Evolutionary conservation across 2,888 invertebrate genomes (phyloP).

Genomic region (Sclerodermus sp.): DNA sequence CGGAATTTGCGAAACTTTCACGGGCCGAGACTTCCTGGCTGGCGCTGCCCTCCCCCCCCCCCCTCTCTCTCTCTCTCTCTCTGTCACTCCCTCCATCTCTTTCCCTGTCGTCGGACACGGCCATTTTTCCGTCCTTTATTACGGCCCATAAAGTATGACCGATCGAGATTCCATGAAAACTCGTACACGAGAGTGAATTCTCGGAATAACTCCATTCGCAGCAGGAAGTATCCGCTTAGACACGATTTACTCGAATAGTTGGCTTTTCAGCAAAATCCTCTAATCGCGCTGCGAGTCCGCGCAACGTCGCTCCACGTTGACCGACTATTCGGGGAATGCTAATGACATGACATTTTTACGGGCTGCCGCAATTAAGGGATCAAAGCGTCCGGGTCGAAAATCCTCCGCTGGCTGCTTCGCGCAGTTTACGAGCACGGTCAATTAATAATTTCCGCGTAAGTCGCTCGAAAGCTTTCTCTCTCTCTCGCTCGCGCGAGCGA

Average conservation of each 20-base stretch:
- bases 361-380: too few species aligned
- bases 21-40: too few species aligned
- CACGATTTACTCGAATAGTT: constrained; percentile 6
- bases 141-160: neutral
- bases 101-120: too few species aligned
- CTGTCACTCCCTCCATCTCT: too few species aligned
- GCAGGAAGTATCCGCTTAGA: constrained; percentile 18
- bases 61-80: too few species aligned
- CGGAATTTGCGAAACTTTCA: too few species aligned
- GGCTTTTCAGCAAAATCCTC: constrained; percentile 1
- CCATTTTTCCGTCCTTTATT: constrained; percentile 9
- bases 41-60: too few species aligned
- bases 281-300: too few species aligned
- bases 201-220: constrained; percentile 18
- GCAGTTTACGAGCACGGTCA: too few species aligned
- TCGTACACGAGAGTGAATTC: constrained; percentile 28
- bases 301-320: too few species aligned
- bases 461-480: neutral
- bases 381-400: constrained; percentile 17
- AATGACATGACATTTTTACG: too few species aligned
- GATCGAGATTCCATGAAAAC: constrained; percentile 28
- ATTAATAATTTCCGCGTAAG: neutral
- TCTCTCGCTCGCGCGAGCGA: neutral
- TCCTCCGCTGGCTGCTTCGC: neutral
- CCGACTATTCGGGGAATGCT: too few species aligned